Conservation (phyloP, 2,113 vertebrate genomes). For the Antechinus flavipes region DNA sequence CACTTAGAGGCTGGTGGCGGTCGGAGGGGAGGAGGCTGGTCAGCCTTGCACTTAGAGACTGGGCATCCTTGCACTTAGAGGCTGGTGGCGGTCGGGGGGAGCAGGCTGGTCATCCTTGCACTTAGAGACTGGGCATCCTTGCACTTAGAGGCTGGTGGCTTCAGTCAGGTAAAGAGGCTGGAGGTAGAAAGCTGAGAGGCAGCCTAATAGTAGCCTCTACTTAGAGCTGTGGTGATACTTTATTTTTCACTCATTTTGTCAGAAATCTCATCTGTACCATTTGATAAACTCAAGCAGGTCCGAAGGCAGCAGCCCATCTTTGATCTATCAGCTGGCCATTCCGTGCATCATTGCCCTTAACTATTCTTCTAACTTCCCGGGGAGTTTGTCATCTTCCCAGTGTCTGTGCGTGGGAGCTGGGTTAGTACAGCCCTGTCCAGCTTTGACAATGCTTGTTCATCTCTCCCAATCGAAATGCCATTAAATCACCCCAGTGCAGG, state of each 20-base stretch:
- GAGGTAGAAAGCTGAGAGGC: neutral
- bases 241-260: slow-evolving; percentile 1
- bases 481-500: neutral
- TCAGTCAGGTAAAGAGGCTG: neutral
- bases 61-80: too few relatives aligned
- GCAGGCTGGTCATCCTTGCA: neutral
- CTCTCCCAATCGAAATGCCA: neutral
- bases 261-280: neutral
- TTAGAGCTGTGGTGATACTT: neutral
- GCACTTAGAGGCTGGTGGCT: neutral
- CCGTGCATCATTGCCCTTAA: neutral
- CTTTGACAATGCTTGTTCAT: neutral
- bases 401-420: neutral
- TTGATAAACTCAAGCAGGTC: neutral
- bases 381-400: neutral
- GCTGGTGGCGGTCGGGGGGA: too few relatives aligned
- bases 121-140: neutral
- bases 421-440: neutral
- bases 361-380: neutral
- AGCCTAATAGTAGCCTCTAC: neutral
- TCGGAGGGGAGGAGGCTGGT: neutral
- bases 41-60: too few relatives aligned
- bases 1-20: neutral
- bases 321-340: neutral
- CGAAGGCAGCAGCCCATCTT: neutral